phyloP scores from a whole-genome alignment of 2,113 vertebrate species.

The Ciconia maguari region DNA sequence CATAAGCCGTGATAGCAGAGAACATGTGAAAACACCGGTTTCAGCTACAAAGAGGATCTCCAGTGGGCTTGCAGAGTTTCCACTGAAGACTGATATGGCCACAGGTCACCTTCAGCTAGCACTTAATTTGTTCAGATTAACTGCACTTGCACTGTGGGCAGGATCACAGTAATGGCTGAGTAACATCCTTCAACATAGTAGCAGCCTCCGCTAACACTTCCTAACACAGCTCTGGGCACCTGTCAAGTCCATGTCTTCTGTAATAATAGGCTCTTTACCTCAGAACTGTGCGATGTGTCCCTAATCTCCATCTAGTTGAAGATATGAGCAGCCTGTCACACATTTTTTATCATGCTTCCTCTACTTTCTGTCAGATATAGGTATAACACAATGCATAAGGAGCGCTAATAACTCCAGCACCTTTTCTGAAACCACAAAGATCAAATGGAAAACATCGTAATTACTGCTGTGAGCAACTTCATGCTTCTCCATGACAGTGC shows the following conservation, averaged over 20 bases:
- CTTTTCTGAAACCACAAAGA: neutral
- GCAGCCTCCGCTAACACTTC: neutral
- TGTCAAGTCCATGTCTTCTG: neutral
- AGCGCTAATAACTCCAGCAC: neutral
- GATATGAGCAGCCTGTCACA: neutral
- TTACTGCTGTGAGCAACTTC: neutral
- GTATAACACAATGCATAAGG: neutral
- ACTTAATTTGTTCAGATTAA: neutral
- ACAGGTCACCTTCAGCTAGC: neutral
- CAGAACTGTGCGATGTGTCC: neutral
- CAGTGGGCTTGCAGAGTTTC: neutral
- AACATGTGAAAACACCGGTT: neutral
- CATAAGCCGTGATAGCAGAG: neutral
- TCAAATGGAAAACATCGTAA: neutral
- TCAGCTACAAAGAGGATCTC: neutral
- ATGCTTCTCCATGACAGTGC: neutral
- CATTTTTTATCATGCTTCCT: neutral
- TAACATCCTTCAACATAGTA: neutral
- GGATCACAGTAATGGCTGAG: neutral
- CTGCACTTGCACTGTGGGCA: neutral
- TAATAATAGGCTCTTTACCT: neutral
- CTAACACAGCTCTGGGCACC: neutral
- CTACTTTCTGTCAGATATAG: neutral
- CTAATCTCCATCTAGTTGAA: neutral
- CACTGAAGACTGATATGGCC: neutral